These are phyloP conservation scores for Drosophila mayaguana DNA, from an alignment of 2,888 invertebrate genomes.

Conservation along the genomic window DNA sequence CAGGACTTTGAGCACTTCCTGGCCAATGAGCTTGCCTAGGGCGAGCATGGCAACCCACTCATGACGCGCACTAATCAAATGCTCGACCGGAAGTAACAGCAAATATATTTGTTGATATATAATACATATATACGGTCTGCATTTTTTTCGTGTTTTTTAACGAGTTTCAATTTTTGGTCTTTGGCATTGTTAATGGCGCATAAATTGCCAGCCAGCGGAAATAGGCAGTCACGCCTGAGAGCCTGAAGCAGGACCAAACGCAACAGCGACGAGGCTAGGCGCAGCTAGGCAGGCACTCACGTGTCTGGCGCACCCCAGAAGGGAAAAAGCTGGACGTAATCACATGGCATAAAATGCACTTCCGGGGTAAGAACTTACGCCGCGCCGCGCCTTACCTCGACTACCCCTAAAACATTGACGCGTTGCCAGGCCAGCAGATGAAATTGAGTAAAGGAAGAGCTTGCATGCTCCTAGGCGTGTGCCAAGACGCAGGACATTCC, in stretches of 20 bases:
- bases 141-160: conserved; percentile 30
- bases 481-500: conserved; percentile 48
- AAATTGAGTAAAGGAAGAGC: conserved; percentile 18
- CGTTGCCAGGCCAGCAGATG: conserved; percentile 9
- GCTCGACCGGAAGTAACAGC: conserved; percentile 62
- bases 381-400: conserved; percentile 24
- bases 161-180: conserved; percentile 61
- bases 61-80: conserved; percentile 25
- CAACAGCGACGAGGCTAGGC: conserved; percentile 1
- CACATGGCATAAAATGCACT: conserved; percentile 76
- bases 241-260: conserved; percentile 56
- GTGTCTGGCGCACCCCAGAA: conserved; percentile 70
- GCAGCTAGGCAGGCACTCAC: conserved; percentile 43
- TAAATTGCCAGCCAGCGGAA: conserved; percentile 73
- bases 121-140: background rate
- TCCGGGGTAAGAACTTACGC: conserved; percentile 59
- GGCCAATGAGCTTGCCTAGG: conserved; percentile 21
- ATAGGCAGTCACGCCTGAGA: conserved; percentile 81
- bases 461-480: conserved; percentile 56
- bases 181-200: conserved; percentile 62
- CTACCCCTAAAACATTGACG: conserved; percentile 41
- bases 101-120: conserved; percentile 43
- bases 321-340: conserved; percentile 64
- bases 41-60: conserved; percentile 49
- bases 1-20: conserved; percentile 24